These are phyloP conservation scores for Diuraphis noxia DNA, from an alignment of 1,140 invertebrate species.

Conservation along the genomic window DNA sequence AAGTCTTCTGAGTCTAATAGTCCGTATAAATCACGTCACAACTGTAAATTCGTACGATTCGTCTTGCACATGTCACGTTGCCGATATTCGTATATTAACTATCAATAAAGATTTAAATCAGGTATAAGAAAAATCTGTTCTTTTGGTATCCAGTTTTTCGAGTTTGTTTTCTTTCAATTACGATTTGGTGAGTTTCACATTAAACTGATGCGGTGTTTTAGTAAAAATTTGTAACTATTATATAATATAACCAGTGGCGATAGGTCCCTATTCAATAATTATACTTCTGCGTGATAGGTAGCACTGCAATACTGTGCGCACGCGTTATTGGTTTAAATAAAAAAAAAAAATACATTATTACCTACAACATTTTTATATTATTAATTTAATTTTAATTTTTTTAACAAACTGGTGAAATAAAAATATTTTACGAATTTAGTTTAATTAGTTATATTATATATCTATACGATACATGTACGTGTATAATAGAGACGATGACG, in stretches of 20 bases:
- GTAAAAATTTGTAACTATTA: neutral
- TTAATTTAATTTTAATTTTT: neutral
- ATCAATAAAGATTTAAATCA: neutral
- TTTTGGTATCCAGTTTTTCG: neutral
- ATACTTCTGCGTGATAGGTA: too few relatives aligned
- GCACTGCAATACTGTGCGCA: too few relatives aligned
- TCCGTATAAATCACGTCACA: conserved; percentile 44
- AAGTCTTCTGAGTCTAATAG: conserved; percentile 10
- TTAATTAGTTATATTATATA: too few relatives aligned
- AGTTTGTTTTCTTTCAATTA: neutral
- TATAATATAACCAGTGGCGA: neutral
- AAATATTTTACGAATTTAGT: neutral
- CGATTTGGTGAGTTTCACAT: neutral
- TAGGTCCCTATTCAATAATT: too few relatives aligned
- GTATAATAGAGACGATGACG: neutral
- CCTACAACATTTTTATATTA: neutral
- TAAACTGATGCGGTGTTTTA: neutral
- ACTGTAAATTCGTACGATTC: conserved; percentile 1
- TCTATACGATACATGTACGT: neutral
- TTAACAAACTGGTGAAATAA: neutral
- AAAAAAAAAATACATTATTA: too few relatives aligned
- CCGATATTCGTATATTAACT: neutral
- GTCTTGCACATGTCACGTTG: neutral
- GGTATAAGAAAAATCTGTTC: neutral
- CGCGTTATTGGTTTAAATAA: too few relatives aligned